Base-by-base conservation (phyloP, 2,113 vertebrate species). In the Recurvirostra avosetta region DNA sequence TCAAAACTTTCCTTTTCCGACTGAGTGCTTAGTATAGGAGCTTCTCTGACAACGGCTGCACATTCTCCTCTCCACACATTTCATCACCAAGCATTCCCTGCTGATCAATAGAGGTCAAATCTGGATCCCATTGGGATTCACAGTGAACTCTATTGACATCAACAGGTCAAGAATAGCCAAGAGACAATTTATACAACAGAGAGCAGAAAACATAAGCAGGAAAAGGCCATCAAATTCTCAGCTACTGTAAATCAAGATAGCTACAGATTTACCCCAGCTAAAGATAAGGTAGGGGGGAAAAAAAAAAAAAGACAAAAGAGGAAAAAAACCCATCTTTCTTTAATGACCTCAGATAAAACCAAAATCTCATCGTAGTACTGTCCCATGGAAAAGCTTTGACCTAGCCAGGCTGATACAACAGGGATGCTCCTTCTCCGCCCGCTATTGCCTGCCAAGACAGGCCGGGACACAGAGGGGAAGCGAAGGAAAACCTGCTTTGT, bases 111-210 rank as follows among this genome's bases (percentile, higher is more conserved):
- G 70, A 76, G 87, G 82, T 92, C 81, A 76, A 91, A 83, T 81
- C 29, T 52, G 43, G 32, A 68, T 63, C 71, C 80, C 71, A 19
- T 6, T 75, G 86, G 89, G 72, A 90, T 90, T 89, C 90, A 83
- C 3, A 4, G 38, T 71, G 74, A 95, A 91, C 96, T 90, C 74
- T 92, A 61, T 68, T 83, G 81, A 85, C 77, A 73, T 82, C 84
- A 94, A 97, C 80, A 93, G 84, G 84, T 95, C 88, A 91, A 43
- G 76, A 65, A 86, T 23, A 78, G 68, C 72, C 73, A 90, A 78
- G 65, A 47, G 75, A 93, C 1, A 3, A 87, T 94, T 91, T 92
- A 76, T 40, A 88, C 71, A 77, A 47, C 26, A 73, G 50, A 80
- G 10, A 56, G 30, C 38, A 81, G 74, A 59, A 95, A 79, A 91